Conservation (phyloP, 2,797 vertebrate genomes). For the Oophaga sylvatica region DNA sequence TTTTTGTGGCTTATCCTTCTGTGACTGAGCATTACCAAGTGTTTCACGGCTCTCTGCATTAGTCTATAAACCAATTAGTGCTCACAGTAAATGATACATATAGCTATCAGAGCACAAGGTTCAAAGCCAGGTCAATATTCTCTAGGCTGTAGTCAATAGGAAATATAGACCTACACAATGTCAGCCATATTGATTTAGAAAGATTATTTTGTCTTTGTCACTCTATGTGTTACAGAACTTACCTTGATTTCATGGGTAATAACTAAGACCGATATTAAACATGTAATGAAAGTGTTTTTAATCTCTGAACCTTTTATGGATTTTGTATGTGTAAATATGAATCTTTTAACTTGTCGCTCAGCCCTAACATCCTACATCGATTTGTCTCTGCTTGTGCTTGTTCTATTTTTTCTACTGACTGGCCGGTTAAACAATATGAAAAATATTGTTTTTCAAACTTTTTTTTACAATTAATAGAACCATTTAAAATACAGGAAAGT, state of each 20-base stretch:
- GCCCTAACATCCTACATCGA: slow-evolving; percentile 31
- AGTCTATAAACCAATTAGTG: slow-evolving; percentile 78
- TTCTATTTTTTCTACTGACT: not conserved
- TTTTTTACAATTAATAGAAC: not conserved
- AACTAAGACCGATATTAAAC: slow-evolving; percentile 62
- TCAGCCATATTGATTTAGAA: slow-evolving; percentile 69
- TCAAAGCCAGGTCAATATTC: slow-evolving; percentile 81
- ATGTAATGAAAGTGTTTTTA: slow-evolving; percentile 60
- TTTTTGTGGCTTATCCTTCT: slow-evolving; percentile 74
- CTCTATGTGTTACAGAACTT: slow-evolving; percentile 57
- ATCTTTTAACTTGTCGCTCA: slow-evolving; percentile 49
- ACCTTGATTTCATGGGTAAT: slow-evolving; percentile 57
- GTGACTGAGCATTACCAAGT: slow-evolving; percentile 85
- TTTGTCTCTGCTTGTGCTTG: slow-evolving; percentile 9
- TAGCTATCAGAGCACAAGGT: slow-evolving; percentile 78
- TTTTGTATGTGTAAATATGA: slow-evolving; percentile 56
- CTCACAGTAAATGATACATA: slow-evolving; percentile 80
- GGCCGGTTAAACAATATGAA: not conserved
- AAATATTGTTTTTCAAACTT: not conserved
- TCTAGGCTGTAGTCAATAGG: slow-evolving; percentile 67
- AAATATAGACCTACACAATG: slow-evolving; percentile 67
- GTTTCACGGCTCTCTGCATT: slow-evolving; percentile 85
- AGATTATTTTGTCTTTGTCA: slow-evolving; percentile 64
- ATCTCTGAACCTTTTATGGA: slow-evolving; percentile 46
- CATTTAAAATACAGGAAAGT: not conserved